These are phyloP conservation scores for Malacoraja senta DNA, from an alignment of 2,797 vertebrate genomes.

Conservation along the genomic window DNA sequence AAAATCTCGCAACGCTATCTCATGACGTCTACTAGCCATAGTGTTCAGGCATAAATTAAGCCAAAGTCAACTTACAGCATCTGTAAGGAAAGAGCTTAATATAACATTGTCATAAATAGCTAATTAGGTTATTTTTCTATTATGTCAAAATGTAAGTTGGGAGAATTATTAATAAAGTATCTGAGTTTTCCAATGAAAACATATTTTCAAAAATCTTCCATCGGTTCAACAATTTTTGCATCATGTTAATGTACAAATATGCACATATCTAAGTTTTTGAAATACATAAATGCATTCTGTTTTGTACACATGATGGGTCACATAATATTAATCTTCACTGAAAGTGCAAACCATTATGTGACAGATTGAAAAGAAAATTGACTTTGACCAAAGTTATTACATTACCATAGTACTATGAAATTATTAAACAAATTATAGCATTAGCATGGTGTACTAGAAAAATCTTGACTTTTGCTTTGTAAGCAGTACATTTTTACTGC, in stretches of 20 bases:
- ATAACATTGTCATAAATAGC: neutral
- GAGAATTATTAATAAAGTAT: neutral
- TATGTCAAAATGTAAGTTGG: neutral
- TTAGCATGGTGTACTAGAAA: neutral
- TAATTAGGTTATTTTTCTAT: neutral
- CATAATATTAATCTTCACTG: neutral
- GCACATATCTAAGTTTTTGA: neutral
- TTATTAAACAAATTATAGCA: neutral
- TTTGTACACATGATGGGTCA: neutral
- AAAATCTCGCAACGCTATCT: neutral
- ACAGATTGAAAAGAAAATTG: conserved; percentile 15
- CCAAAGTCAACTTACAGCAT: neutral
- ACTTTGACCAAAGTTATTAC: neutral
- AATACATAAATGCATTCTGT: neutral
- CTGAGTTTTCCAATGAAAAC: neutral
- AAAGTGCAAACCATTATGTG: neutral
- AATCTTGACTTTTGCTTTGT: neutral
- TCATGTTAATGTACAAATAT: neutral
- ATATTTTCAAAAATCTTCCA: neutral
- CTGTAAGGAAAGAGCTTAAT: neutral
- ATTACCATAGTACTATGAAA: neutral
- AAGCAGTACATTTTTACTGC: neutral
- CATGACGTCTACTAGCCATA: neutral
- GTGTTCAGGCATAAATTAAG: neutral
- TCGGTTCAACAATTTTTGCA: neutral